Base-by-base conservation (phyloP, 2,888 invertebrate genomes). In the Sinohyriopsis cumingii region DNA sequence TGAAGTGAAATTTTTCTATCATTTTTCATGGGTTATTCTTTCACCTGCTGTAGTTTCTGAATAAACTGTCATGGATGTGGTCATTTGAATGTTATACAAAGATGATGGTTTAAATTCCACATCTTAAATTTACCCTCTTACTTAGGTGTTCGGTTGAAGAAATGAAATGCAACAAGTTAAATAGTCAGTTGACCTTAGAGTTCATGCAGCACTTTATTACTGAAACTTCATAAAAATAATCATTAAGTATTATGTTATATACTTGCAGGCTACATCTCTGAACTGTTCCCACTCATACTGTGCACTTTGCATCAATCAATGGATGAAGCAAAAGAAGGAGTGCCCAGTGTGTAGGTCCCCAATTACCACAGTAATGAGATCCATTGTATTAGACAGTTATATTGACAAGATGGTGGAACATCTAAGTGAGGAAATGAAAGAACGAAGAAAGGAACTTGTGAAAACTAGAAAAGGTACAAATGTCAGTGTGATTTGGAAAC, bases 241-340 rank as follows among this genome's bases (percentile, higher is more conserved):
- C 3, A 45, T 15, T 45, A 45, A 45, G 45, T 45, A 45, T 45
- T 3, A 15, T 63, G 62, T 25, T 66, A 22, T 66, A 61, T 56
- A 62, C 67, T 81, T 81, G 18, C 83, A 91, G 86, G 93, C 95
- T 0, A 93, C 92, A 5, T 93, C 94, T 0, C 90, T 95, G 20
- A 93, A 92, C 86, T 95, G 95, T 87, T 93, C 93, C 0, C 95
- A 95, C 83, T 93, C 94, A 0, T 95, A 94, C 86, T 95, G 95
- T 86, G 91, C 92, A 73, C 91, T 92, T 81, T 95, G 95, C 83
- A 94, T 95, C 71, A 89, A 90, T 0, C 90, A 91, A 80, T 95
- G 95, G 95, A 93, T 92, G 83, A 93, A 92, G 78, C 93, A 93
- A 83, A 93, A 93, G 83, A 92, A 90, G 25, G 93, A 93, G 28